Percentiles rank a stretch among this genome's conserved stretches.
These are phyloP conservation scores for Anabacerthia variegaticeps DNA, from an alignment of 2,797 vertebrate species.

Conservation along the genomic window DNA sequence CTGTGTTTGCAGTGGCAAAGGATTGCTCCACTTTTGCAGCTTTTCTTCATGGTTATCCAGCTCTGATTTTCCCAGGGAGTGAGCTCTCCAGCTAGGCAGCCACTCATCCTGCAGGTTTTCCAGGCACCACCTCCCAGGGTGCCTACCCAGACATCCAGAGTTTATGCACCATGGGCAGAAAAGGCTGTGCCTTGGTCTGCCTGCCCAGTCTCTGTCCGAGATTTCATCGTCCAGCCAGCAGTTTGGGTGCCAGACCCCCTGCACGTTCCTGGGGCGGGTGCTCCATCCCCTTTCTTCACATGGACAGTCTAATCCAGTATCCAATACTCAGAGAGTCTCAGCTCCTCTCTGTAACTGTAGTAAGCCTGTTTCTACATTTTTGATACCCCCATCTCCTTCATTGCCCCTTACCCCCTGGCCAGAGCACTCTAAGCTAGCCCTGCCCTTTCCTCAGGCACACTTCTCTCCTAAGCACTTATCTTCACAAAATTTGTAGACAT, in stretches of 20 bases:
- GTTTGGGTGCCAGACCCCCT: background rate
- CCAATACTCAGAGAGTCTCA: background rate
- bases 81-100: background rate
- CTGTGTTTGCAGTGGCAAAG: background rate
- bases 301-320: background rate
- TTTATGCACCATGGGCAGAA: background rate
- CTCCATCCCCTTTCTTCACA: background rate
- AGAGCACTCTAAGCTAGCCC: background rate
- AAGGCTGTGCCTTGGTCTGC: background rate
- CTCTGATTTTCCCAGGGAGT: background rate
- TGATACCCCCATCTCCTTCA: background rate
- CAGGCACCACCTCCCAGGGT: too few species aligned
- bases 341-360: background rate
- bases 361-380: background rate
- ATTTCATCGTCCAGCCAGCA: background rate
- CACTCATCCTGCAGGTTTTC: background rate
- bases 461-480: background rate
- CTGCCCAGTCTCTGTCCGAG: fast-evolving
- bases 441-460: background rate
- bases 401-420: background rate
- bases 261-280: fast-evolving
- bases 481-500: background rate
- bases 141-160: fast-evolving
- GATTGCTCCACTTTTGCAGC: fast-evolving
- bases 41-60: background rate